These are phyloP conservation scores for Polyergus mexicanus DNA, from an alignment of 1,140 invertebrate genomes.

Conservation along the genomic window DNA sequence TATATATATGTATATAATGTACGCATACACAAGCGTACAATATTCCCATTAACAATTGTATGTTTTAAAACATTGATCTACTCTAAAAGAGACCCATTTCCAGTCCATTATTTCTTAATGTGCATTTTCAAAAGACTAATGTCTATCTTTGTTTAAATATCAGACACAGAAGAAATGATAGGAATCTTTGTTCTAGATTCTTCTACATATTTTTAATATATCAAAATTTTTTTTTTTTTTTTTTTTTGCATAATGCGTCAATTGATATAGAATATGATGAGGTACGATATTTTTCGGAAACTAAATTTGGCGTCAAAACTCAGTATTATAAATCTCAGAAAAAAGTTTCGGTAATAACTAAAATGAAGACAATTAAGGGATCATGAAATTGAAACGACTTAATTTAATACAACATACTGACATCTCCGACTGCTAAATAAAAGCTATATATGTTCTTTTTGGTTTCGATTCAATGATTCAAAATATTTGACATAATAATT, in stretches of 20 bases:
- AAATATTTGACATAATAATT: slow-evolving; percentile 1
- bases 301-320: slow-evolving; percentile 56
- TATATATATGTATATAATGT: slow-evolving; percentile 14
- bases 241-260: slow-evolving; percentile 13
- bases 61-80: slow-evolving; percentile 26
- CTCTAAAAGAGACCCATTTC: slow-evolving; percentile 34
- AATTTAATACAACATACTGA: slow-evolving; percentile 73
- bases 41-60: slow-evolving; percentile 58
- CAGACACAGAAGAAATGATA: not conserved
- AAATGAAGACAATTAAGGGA: slow-evolving; percentile 76
- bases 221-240: not conserved
- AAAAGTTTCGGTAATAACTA: slow-evolving; percentile 51
- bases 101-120: not conserved
- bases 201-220: slow-evolving; percentile 10
- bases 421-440: slow-evolving; percentile 71
- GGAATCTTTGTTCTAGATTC: slow-evolving; percentile 1
- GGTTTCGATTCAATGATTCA: slow-evolving; percentile 1
- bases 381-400: slow-evolving; percentile 69
- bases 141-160: not conserved
- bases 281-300: slow-evolving; percentile 53
- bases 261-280: slow-evolving; percentile 20
- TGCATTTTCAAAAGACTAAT: not conserved
- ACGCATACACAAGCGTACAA: slow-evolving; percentile 67
- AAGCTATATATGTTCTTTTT: not conserved
- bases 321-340: slow-evolving; percentile 56